phyloP scores from a whole-genome alignment of 2,113 vertebrate species.

The Tychaedon coryphoeus region DNA sequence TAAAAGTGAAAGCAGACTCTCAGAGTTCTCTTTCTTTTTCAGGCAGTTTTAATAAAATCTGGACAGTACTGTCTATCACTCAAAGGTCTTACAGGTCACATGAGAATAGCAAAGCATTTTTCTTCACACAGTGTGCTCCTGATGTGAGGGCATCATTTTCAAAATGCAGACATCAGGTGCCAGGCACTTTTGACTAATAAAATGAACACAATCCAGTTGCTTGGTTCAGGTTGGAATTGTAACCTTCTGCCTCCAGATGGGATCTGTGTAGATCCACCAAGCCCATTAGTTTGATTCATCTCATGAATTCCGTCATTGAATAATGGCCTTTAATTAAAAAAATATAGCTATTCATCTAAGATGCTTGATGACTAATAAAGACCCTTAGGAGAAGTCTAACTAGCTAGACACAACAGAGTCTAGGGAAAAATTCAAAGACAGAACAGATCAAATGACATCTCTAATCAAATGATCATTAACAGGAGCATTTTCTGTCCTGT shows the following conservation, averaged over 20 bases:
- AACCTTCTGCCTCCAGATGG: background rate
- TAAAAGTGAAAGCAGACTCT: background rate
- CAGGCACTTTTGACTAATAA: background rate
- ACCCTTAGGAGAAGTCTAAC: slow-evolving; percentile 18
- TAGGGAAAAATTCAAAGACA: background rate
- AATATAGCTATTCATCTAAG: background rate
- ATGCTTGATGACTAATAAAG: background rate
- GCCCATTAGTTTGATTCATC: background rate
- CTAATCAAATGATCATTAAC: slow-evolving; percentile 33
- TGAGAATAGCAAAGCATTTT: background rate
- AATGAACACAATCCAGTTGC: background rate
- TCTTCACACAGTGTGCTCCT: background rate
- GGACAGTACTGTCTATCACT: background rate
- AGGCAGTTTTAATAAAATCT: background rate
- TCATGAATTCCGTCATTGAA: background rate
- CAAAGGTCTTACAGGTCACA: background rate
- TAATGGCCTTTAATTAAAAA: slow-evolving; percentile 2
- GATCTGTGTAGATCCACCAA: background rate
- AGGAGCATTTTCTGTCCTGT: background rate
- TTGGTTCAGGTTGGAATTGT: background rate
- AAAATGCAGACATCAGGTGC: background rate
- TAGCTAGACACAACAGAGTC: background rate
- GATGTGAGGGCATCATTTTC: background rate
- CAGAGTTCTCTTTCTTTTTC: background rate
- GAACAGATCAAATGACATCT: background rate